Percentiles rank a stretch among this genome's conserved stretches.
Evolutionary conservation across 2,113 vertebrate species (phyloP).

Genomic region (Ammospiza caudacuta): DNA sequence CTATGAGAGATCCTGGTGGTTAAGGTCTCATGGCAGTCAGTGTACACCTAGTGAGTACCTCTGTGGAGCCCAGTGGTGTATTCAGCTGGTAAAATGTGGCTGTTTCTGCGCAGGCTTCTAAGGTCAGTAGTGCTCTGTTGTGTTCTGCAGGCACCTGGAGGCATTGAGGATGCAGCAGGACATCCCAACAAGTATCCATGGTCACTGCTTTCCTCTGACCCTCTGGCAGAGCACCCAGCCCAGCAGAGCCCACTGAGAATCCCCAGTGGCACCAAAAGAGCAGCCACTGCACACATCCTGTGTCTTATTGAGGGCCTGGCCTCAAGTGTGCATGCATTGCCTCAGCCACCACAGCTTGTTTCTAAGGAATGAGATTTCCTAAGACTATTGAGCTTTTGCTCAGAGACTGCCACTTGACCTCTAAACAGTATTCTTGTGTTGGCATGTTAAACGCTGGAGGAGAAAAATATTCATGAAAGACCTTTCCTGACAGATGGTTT

Average conservation of each 20-base stretch:
- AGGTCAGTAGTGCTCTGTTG: not conserved
- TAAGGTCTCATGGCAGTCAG: not conserved
- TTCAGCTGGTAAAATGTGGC: not conserved
- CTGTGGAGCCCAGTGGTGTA: not conserved
- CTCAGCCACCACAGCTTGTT: not conserved
- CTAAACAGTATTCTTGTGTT: not conserved
- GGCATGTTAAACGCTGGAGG: not conserved
- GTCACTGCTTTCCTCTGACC: not conserved
- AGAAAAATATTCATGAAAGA: not conserved
- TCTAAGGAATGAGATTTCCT: not conserved
- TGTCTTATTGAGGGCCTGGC: not conserved
- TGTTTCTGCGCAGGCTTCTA: not conserved
- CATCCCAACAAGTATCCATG: accelerated
- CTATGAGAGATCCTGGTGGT: not conserved
- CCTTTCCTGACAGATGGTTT: not conserved
- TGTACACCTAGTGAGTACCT: not conserved
- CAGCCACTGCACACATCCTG: not conserved
- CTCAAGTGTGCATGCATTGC: not conserved
- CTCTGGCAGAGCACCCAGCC: not conserved
- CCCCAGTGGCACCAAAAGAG: not conserved
- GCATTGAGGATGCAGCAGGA: not conserved
- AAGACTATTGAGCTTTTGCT: not conserved
- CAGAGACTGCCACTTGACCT: not conserved
- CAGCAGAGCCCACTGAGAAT: not conserved
- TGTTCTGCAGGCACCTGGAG: not conserved